Percentiles rank a stretch among this genome's conserved stretches.
Conservation (phyloP, 2,113 vertebrate genomes). For the Mionectes macconnelli region DNA sequence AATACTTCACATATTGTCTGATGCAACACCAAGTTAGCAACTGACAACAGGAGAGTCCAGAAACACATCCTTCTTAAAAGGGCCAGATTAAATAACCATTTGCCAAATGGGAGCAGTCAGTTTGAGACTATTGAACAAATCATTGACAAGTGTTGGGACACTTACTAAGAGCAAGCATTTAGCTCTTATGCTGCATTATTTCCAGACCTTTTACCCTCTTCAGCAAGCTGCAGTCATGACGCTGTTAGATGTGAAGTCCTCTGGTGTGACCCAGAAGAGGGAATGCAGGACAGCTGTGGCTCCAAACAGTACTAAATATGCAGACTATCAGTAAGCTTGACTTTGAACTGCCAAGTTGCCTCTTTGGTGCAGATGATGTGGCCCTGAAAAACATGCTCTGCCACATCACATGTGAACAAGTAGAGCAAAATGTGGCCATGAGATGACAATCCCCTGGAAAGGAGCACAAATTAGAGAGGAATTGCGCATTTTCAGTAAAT, state of each 20-base stretch:
- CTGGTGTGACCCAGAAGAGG: neutral
- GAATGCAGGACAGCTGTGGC: neutral
- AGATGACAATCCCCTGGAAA: neutral
- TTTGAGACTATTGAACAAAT: neutral
- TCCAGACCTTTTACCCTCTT: neutral
- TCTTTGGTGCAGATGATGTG: neutral
- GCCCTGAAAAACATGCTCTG: neutral
- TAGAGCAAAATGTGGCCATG: neutral
- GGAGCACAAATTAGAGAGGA: neutral
- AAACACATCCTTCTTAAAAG: neutral
- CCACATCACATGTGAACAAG: neutral
- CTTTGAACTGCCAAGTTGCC: neutral
- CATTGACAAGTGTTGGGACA: neutral
- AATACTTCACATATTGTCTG: rapidly evolving
- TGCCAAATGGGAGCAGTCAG: neutral
- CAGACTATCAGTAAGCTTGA: neutral
- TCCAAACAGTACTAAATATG: neutral
- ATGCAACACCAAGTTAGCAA: neutral
- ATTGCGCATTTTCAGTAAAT: neutral
- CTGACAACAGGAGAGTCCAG: neutral
- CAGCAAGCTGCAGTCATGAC: neutral
- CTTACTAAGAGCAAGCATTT: neutral
- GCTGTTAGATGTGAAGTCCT: neutral
- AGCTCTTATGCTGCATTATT: neutral
- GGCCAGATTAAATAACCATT: neutral